Evolutionary conservation across 1,140 invertebrate species (phyloP).

Genomic region (Zophobas morio): DNA sequence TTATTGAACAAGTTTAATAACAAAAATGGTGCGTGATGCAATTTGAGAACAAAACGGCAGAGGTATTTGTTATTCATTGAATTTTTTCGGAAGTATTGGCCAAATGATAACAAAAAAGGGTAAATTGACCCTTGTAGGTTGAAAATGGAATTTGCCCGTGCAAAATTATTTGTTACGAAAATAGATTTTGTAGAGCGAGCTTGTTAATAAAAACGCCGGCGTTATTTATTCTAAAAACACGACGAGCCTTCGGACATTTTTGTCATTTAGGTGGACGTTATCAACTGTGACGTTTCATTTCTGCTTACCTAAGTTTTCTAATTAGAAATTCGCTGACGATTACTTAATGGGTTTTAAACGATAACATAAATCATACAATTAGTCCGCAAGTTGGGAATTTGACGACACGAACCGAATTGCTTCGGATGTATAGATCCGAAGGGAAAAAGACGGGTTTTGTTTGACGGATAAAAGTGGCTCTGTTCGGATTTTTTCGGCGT

Average conservation of each 20-base stretch:
- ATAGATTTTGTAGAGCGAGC: conserved; percentile 14
- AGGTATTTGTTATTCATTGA: conserved; percentile 36
- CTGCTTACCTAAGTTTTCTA: conserved; percentile 29
- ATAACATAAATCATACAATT: conserved; percentile 42
- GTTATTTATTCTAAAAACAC: background rate
- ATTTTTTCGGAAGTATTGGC: conserved; percentile 33
- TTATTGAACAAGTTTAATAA: conserved; percentile 39
- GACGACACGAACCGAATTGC: conserved; percentile 23
- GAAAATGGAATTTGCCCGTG: conserved; percentile 8
- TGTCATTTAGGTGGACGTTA: conserved; percentile 1
- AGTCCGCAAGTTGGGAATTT: conserved; percentile 32
- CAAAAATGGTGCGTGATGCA: conserved; percentile 37
- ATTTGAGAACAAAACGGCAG: conserved; percentile 36
- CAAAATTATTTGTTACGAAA: conserved; percentile 13
- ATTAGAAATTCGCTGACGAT: conserved; percentile 42
- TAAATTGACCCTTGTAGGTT: conserved; percentile 26
- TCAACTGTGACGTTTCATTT: conserved; percentile 28
- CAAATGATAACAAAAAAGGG: conserved; percentile 37
- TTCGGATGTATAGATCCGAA: background rate
- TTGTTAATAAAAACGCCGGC: background rate
- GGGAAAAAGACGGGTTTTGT: conserved; percentile 21
- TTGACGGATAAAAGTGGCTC: conserved; percentile 22
- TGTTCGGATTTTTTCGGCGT: conserved; percentile 15
- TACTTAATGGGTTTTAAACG: conserved; percentile 40
- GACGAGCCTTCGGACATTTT: background rate